Base-by-base conservation (phyloP, 53 echinoderm and acorn worm species). In the Astropecten irregularis region DNA sequence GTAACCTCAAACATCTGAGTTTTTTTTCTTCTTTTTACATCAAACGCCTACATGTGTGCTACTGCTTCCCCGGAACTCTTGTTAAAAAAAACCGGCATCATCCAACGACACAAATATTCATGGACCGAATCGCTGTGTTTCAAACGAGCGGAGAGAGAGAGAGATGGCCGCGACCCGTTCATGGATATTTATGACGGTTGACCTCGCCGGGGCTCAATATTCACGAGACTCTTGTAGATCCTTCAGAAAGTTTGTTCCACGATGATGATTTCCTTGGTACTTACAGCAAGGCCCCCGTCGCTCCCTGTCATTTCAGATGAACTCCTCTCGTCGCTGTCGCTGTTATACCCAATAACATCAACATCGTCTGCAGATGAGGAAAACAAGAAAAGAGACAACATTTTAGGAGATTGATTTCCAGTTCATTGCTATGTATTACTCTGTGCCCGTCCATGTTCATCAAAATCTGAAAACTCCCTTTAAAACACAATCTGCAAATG, bases 291-390 rank as follows among this genome's bases (percentile, higher is more conserved):
- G 47, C 92, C 94, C 6, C 92, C 94, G 32, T 99, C 99, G 27
- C 93, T 93, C 38, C 88, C 92, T 59, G 91, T 95, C 39, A 87
- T 86, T 57, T 93, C 91, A 46, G 93, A 93, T 56, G 85, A 76
- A 55, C 90, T 92, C 54, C 92, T 68, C 36, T 86, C 88, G 65
- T 96, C 97, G 61, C 95, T 95, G 81, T 95, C 92, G 26, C 94
- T 99, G 51, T 94, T 95, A 68, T 99, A 99, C 62, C 97, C 99
- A 82, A 95, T 91, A 59, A 99, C 92, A 70, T 99, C 97, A 64
- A 99, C 89, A 52, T 99, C 97, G 85, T 97, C 99, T 99, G 89
- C 40, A 85, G 10, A 25, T 39, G 39, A 42, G 46, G 49, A 31
- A 18, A n/a, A 18, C 0, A n/a, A n/a, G n/a, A n/a, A n/a, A n/a